A percentile compares a stretch with the other conserved stretches of the same genome.
phyloP scores from a whole-genome alignment of 2,888 invertebrate genomes.

The Zaprionus lineosus region DNA sequence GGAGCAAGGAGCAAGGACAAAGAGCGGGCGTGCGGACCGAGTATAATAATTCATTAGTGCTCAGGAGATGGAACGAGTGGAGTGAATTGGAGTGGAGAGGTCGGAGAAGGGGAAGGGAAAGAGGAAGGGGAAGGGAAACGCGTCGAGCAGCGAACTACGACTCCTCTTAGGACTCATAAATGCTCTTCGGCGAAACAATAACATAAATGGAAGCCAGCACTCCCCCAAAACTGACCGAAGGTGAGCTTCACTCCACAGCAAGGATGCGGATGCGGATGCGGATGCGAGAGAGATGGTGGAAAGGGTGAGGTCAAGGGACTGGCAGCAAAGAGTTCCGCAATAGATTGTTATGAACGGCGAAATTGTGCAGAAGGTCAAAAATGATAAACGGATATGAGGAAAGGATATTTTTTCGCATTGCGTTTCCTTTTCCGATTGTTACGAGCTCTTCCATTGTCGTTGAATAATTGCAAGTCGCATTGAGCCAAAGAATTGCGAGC shows the following conservation, averaged over 20 bases:
- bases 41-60: constrained; percentile 74
- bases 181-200: constrained; percentile 61
- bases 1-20: constrained; percentile 34
- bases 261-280: too few species aligned
- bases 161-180: constrained; percentile 53
- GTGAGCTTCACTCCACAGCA: constrained; percentile 20
- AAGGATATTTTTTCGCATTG: constrained; percentile 64
- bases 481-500: constrained; percentile 28
- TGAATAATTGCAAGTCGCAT: constrained; percentile 74
- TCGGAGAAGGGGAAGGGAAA: not conserved
- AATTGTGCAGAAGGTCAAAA: constrained; percentile 77
- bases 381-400: constrained; percentile 80
- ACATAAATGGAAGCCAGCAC: constrained; percentile 51
- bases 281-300: too few species aligned
- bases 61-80: constrained; percentile 4
- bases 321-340: constrained; percentile 43
- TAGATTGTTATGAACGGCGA: constrained; percentile 54
- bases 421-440: constrained; percentile 59
- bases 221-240: constrained; percentile 20
- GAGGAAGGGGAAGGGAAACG: not conserved
- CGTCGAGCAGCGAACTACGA: not conserved
- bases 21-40: constrained; percentile 41
- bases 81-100: constrained; percentile 1
- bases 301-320: constrained; percentile 9
- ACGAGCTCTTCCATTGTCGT: constrained; percentile 49